These are phyloP conservation scores for Tipula confusa DNA, from an alignment of 2,888 invertebrate genomes.

Conservation along the genomic window DNA sequence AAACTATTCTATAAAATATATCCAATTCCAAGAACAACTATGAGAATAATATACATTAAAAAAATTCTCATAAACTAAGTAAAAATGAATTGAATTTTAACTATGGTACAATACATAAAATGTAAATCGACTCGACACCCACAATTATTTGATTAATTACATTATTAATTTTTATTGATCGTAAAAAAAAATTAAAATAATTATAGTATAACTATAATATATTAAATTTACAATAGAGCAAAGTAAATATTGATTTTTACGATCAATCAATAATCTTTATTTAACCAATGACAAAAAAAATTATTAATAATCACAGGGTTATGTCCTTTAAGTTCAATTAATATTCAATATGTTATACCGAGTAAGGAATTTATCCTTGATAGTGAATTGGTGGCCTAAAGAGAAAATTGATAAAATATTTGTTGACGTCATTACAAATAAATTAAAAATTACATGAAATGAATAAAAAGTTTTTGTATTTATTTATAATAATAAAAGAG, in stretches of 20 bases:
- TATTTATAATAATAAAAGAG: conserved; percentile 7
- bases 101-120: background rate
- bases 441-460: background rate
- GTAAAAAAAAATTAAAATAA: background rate
- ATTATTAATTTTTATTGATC: conserved; percentile 20
- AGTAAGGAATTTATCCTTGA: background rate
- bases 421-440: background rate
- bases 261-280: background rate
- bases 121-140: background rate
- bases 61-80: background rate
- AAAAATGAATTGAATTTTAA: background rate
- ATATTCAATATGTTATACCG: background rate
- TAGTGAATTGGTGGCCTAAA: background rate
- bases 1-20: background rate
- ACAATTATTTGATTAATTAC: background rate
- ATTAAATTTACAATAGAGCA: background rate
- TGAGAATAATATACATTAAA: background rate
- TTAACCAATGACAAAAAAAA: background rate
- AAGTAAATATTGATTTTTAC: background rate
- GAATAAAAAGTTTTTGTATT: background rate
- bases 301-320: background rate
- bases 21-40: background rate
- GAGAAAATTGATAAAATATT: background rate
- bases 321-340: background rate
- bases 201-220: background rate